phyloP scores from a whole-genome alignment of 2,113 vertebrate genomes.

The Hypocryptadius cinnamomeus region DNA sequence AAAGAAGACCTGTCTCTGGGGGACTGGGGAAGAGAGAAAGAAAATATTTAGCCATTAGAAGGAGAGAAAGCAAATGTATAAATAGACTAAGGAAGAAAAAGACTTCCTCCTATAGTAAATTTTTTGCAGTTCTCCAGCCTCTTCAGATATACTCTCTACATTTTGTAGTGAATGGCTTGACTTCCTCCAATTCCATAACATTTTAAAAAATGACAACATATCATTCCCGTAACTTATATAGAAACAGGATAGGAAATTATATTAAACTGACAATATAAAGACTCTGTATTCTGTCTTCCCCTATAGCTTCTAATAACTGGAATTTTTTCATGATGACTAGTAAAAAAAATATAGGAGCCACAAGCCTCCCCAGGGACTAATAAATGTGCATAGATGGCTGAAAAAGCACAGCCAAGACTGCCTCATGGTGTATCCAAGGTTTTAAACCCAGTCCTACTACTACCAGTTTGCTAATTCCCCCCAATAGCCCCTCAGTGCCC shows the following conservation, averaged over 20 bases:
- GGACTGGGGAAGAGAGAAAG: background rate
- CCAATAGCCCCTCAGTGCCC: background rate
- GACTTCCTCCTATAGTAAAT: background rate
- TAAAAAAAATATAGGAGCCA: background rate
- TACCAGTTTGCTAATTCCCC: background rate
- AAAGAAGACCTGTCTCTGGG: background rate
- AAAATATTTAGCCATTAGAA: background rate
- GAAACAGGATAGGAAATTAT: background rate
- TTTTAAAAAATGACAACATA: background rate
- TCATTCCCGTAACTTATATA: background rate
- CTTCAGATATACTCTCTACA: background rate
- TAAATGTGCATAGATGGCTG: background rate
- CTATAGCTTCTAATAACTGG: background rate
- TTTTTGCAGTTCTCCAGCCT: background rate
- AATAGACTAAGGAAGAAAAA: background rate
- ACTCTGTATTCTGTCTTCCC: background rate
- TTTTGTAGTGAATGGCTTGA: background rate
- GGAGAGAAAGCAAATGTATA: background rate
- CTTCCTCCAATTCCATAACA: background rate
- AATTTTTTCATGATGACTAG: background rate
- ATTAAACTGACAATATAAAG: background rate
- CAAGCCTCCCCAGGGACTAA: background rate
- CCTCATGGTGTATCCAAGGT: background rate
- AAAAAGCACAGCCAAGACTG: background rate
- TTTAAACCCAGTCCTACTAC: background rate